Evolutionary conservation across 2,797 vertebrate genomes (phyloP), one percentile per base, ranked within the genome.

Genomic region (Toxotes lorentzi): DNA sequence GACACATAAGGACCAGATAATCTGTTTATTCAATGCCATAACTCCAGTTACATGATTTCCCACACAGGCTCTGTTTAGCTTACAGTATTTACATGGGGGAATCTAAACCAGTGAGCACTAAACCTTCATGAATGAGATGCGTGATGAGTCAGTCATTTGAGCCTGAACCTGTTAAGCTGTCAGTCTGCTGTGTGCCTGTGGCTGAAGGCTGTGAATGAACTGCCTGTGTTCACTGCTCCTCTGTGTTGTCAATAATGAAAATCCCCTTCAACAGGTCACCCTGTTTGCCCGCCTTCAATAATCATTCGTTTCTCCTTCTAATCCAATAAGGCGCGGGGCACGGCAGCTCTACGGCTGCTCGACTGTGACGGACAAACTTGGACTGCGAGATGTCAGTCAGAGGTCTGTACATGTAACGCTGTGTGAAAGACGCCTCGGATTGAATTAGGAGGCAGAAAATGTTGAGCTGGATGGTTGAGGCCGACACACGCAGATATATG

Each of bases 271-370:
- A 50, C 83, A 41, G 78, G 79, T 78, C 87, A 34, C 67, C 70
- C 19, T 65, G 69, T 88, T 85, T 73, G 76, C 69, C 73, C 34
- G 73, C 83, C 82, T 79, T 85, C 83, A 81, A 80, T 86, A 85
- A 90, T 84, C 58, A 65, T 73, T 80, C 5, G 70, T 85, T 85
- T 88, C 89, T 91, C 68, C 50, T 69, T 79, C 82, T 91, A 93
- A 95, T 93, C 90, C 85, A 86, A 94, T 93, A 70, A 94, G 79
- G 51, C 86, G 19, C 7, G 0, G 54, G 81, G 71, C 82, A 23
- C 35, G 34, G 76, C 86, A 57, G n/a, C 81, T 70, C 2, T 43
- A 7, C 10, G 17, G 45, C 58, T 48, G 24, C 84, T 82, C 40
- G 4, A 24, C 73, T 74, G 75, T 81, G 89, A 87, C 58, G 32